Percentiles rank a stretch among this genome's conserved stretches.
phyloP scores from a whole-genome alignment of 2,888 invertebrate species.

The Lithophane ornitopus region DNA sequence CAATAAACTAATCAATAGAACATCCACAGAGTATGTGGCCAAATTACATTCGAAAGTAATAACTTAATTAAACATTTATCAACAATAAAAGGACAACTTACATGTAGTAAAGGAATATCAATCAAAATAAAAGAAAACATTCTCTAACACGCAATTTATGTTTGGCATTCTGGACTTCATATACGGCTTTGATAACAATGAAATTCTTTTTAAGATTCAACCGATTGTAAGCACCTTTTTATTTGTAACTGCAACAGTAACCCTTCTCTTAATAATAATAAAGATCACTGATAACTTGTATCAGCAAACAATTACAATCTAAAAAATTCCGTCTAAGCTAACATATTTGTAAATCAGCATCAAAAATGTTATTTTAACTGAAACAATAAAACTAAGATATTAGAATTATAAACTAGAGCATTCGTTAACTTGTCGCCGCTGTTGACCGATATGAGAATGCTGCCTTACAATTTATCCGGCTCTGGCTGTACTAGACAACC shows the following conservation, averaged over 20 bases:
- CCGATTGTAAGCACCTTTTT: conserved; percentile 54
- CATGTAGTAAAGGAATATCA: conserved; percentile 40
- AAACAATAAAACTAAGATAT: conserved; percentile 23
- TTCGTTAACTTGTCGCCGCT: conserved; percentile 39
- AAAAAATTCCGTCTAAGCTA: conserved; percentile 16
- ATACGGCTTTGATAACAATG: conserved; percentile 15
- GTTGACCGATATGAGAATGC: conserved; percentile 51
- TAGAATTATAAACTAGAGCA: conserved; percentile 31
- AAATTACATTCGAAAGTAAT: conserved; percentile 52
- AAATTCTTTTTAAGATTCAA: conserved; percentile 45
- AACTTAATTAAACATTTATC: conserved; percentile 54
- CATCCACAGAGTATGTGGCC: conserved; percentile 30
- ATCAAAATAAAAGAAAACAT: conserved; percentile 34
- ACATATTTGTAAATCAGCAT: conserved; percentile 36
- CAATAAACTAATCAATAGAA: conserved; percentile 23
- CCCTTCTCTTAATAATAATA: conserved; percentile 22
- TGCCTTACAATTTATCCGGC: conserved; percentile 20
- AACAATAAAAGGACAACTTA: conserved; percentile 52
- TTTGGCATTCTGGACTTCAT: conserved; percentile 46
- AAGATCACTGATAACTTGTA: conserved; percentile 31
- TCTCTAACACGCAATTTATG: conserved; percentile 16
- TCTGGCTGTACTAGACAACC: conserved; percentile 24
- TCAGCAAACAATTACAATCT: conserved; percentile 38
- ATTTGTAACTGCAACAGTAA: conserved; percentile 32
- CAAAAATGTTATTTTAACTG: conserved; percentile 34